A percentile compares a stretch with the other conserved stretches of the same genome.
Conservation (phyloP, 2,888 invertebrate species). For the Quadroppia sp. region DNA sequence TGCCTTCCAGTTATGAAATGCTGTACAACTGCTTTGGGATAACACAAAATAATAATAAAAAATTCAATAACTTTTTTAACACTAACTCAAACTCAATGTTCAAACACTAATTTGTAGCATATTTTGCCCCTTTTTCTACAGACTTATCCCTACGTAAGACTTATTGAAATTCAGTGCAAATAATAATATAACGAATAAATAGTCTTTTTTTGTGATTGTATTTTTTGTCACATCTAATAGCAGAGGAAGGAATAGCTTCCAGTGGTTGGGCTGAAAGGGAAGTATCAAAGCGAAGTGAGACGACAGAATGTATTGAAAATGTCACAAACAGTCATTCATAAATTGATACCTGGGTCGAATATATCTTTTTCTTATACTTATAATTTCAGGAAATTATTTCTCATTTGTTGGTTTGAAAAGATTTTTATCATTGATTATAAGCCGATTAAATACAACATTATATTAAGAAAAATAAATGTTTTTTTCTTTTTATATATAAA, state of each 20-base stretch:
- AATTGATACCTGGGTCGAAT: slow-evolving; percentile 2
- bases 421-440: neutral
- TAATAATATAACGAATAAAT: neutral
- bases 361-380: neutral
- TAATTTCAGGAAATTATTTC: slow-evolving; percentile 18
- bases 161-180: neutral
- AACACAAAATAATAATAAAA: neutral
- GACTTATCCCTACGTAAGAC: too few relatives aligned
- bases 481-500: neutral
- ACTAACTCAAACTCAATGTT: too few relatives aligned
- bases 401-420: neutral
- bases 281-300: neutral
- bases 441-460: neutral
- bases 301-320: neutral
- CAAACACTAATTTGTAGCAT: neutral
- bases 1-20: slow-evolving; percentile 16
- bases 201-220: neutral
- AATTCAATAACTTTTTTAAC: too few relatives aligned
- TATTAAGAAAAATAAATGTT: neutral
- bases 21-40: neutral
- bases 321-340: neutral
- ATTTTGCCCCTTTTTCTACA: neutral
- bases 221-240: slow-evolving; percentile 9
- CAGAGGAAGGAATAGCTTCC: neutral
- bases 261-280: neutral